These are phyloP conservation scores for Nestor notabilis DNA, from an alignment of 2,113 vertebrate genomes.

Conservation along the genomic window DNA sequence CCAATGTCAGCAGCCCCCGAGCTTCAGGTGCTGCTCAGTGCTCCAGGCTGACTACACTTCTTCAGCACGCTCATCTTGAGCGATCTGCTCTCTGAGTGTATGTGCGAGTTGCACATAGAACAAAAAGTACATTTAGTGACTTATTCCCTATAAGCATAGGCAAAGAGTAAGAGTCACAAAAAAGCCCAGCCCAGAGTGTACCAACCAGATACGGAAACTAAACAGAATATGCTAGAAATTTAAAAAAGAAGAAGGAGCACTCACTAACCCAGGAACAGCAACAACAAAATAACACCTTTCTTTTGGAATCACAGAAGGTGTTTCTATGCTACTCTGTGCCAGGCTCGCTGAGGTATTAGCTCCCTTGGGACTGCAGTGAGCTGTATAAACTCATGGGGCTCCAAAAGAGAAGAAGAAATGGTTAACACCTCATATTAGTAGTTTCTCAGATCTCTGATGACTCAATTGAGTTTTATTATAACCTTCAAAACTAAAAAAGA, in stretches of 20 bases:
- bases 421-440: neutral
- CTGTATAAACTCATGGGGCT: neutral
- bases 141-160: neutral
- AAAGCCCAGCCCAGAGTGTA: neutral
- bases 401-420: neutral
- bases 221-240: neutral
- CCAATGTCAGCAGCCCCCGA: neutral
- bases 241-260: neutral
- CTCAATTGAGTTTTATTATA: neutral
- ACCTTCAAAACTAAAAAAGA: neutral
- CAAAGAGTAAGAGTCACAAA: neutral
- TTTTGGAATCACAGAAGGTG: neutral
- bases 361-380: neutral
- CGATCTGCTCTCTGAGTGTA: neutral
- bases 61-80: neutral
- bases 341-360: neutral
- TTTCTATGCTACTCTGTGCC: accelerated
- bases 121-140: neutral
- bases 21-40: neutral
- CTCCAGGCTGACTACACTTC: neutral
- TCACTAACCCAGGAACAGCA: neutral
- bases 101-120: accelerated
- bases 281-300: neutral
- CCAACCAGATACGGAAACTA: neutral
- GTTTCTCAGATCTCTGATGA: neutral